Conservation (phyloP, 2,888 invertebrate species). For the Ligdia adustata region DNA sequence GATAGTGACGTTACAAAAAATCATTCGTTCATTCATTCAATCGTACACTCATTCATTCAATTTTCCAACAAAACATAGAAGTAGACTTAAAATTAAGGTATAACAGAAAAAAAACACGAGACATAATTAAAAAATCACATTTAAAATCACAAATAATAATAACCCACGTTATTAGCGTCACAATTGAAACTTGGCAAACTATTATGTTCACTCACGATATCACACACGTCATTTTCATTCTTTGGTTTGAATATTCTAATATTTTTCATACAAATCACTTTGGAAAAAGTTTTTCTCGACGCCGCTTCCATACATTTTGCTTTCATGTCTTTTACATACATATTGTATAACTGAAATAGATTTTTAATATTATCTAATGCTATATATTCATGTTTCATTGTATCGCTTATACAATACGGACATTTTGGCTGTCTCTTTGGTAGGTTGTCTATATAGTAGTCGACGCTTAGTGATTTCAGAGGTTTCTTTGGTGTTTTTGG, state of each 20-base stretch:
- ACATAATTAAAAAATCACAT: constrained; percentile 17
- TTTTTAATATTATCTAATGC: constrained; percentile 55
- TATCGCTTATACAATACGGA: constrained; percentile 43
- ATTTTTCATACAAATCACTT: constrained; percentile 52
- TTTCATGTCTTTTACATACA: constrained; percentile 54
- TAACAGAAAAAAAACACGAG: not conserved
- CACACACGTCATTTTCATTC: constrained; percentile 56
- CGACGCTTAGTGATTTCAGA: constrained; percentile 52
- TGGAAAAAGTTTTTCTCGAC: constrained; percentile 64
- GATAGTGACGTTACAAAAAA: no score
- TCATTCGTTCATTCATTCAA: no score
- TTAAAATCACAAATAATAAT: constrained; percentile 31
- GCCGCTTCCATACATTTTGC: constrained; percentile 43
- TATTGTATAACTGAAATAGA: constrained; percentile 54
- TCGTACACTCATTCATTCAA: no score
- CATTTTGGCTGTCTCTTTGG: constrained; percentile 58
- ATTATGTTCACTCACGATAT: constrained; percentile 53
- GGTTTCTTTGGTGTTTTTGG: constrained; percentile 48
- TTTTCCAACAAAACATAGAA: no score
- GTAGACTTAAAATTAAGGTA: not conserved
- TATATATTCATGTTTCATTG: constrained; percentile 46
- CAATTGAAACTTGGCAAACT: constrained; percentile 19
- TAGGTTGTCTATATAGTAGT: constrained; percentile 54
- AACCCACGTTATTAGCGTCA: constrained; percentile 27
- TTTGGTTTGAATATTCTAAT: constrained; percentile 63